Evolutionary conservation across 2,797 vertebrate species (phyloP), one percentile per base, ranked within the genome.

Genomic region (Sebastes nivosus): DNA sequence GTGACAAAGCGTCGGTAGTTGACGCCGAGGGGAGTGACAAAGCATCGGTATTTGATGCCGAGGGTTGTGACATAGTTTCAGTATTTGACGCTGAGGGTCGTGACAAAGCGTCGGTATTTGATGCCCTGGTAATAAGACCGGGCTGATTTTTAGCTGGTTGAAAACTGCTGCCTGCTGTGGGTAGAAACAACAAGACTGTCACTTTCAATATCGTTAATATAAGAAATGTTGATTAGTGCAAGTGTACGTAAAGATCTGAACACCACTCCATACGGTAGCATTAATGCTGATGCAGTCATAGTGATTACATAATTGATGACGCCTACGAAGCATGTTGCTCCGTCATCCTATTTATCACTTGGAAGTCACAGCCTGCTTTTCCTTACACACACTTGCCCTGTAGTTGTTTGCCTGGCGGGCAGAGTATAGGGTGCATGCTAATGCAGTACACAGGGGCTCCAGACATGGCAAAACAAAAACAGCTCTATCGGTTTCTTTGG

Each of bases 381-480:
- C 11, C 38, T 42, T 20, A 30, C 63, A 25, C 57, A 55, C 29
- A 46, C 57, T 75, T 82, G 70, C 75, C 36, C 60, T 74, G 64
- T 69, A 79, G 85, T 66, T 80, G 67, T 80, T 80, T 84, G 82
- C 83, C 79, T 75, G 50, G 67, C 12, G 52, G 82, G 75, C 78
- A 78, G 10, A 81, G 54, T 59, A 75, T 42, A 14, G 69, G 67
- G 63, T 71, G 65, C 83, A 81, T 84, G 87, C 71, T 72, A 84
- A 90, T 73, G 75, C 54, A 12, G 59, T 1, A 50, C 72, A 54
- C 67, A 20, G 59, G 63, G 70, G 66, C 66, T 75, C 5, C 52
- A 76, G 50, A 77, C 83, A 60, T 27, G 63, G 69, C 74, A 72
- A 84, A 87, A 89, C 66, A 77, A 81, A 75, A 87, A 60, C 68